These are phyloP conservation scores for Atherix ibis DNA, from an alignment of 2,888 invertebrate genomes.

Conservation along the genomic window DNA sequence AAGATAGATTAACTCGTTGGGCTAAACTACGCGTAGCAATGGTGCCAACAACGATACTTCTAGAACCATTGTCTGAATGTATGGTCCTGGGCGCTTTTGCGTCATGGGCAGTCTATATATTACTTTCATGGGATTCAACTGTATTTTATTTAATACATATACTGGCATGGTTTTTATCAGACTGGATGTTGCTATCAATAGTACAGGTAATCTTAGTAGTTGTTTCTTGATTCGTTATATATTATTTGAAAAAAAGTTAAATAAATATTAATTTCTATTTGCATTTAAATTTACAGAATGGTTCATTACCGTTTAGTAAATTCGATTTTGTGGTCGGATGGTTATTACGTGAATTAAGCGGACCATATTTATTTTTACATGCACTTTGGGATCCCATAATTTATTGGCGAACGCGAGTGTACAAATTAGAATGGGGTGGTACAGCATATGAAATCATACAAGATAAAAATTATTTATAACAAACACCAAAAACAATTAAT, in stretches of 20 bases:
- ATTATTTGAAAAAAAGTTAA: too few relatives aligned
- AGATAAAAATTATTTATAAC: too few relatives aligned
- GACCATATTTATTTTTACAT: conserved; percentile 74
- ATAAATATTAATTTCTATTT: conserved; percentile 3
- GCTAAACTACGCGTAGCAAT: conserved; percentile 89
- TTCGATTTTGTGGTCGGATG: conserved; percentile 89
- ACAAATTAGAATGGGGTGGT: conserved; percentile 90
- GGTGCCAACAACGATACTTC: conserved; percentile 76
- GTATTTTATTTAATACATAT: conserved; percentile 88
- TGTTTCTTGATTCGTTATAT: background rate
- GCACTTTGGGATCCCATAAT: conserved; percentile 81
- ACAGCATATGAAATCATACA: conserved; percentile 85
- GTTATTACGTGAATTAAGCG: conserved; percentile 82
- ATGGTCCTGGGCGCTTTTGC: conserved; percentile 83
- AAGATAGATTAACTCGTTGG: conserved; percentile 78
- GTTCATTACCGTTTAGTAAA: conserved; percentile 84
- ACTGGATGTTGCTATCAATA: conserved; percentile 80
- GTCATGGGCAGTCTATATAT: conserved; percentile 67
- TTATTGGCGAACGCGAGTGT: conserved; percentile 83
- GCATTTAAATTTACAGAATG: too few relatives aligned
- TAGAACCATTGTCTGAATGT: conserved; percentile 94
- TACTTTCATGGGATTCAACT: conserved; percentile 78
- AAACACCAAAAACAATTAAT: too few relatives aligned
- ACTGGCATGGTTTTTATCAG: conserved; percentile 87
- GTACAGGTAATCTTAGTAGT: conserved; percentile 60